These are phyloP conservation scores for Sebastes elongatus DNA, from an alignment of 2,797 vertebrate species.

Conservation along the genomic window DNA sequence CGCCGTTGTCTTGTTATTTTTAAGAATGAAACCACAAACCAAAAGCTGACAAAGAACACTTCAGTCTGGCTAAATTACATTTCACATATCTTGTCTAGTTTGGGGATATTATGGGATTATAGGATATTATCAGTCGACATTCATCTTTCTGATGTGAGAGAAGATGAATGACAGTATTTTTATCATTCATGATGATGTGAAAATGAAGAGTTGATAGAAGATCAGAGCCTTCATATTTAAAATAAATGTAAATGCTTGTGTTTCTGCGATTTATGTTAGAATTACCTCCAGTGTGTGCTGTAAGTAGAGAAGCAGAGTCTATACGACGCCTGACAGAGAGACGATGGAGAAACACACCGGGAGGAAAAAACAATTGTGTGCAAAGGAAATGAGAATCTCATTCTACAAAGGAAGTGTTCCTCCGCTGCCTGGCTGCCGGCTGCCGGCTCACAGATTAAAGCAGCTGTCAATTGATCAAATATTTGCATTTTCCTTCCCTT, in stretches of 20 bases:
- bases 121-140: not conserved
- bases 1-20: not conserved
- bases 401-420: conserved; percentile 54
- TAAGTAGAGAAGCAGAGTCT: conserved; percentile 4
- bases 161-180: not conserved
- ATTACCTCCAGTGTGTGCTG: not conserved
- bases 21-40: not conserved
- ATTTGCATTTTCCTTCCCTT: conserved; percentile 63
- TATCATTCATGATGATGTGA: not conserved
- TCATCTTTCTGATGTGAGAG: not conserved
- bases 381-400: conserved; percentile 60
- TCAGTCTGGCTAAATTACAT: not conserved
- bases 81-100: not conserved
- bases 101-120: not conserved
- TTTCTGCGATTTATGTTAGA: conserved; percentile 18
- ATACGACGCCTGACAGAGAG: conserved; percentile 24
- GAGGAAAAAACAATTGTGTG: conserved; percentile 49
- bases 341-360: not conserved
- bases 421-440: conserved; percentile 37
- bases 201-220: not conserved
- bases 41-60: not conserved
- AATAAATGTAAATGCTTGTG: not conserved
- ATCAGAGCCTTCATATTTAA: not conserved
- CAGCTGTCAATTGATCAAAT: conserved; percentile 73
- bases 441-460: conserved; percentile 68